These are phyloP conservation scores for Amphiduros pacificus DNA, from an alignment of 2,888 invertebrate species.

Conservation along the genomic window DNA sequence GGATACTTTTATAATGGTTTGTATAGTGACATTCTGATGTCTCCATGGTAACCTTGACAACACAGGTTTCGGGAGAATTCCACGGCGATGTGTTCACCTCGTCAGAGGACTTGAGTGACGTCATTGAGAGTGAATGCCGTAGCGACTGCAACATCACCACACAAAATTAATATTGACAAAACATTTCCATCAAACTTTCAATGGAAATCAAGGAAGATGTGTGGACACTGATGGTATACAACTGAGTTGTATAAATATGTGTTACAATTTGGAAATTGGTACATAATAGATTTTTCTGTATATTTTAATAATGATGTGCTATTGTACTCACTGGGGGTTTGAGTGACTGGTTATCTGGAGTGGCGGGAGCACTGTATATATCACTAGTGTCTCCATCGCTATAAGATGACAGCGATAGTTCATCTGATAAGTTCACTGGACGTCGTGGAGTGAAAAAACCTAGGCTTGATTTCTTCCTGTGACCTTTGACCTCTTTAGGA, in stretches of 20 bases:
- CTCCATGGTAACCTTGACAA: constrained; percentile 29
- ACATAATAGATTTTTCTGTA: too few species aligned
- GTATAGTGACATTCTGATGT: constrained; percentile 23
- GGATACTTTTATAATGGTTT: constrained; percentile 29
- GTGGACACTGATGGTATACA: too few species aligned
- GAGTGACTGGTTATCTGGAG: constrained; percentile 1
- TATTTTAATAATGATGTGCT: too few species aligned
- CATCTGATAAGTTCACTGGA: constrained; percentile 14
- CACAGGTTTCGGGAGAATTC: constrained; percentile 22
- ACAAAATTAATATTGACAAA: too few species aligned
- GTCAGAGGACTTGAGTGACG: constrained; percentile 19
- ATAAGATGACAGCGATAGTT: constrained; percentile 1
- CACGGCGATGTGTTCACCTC: constrained; percentile 18
- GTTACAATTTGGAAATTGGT: too few species aligned
- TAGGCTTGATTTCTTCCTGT: constrained; percentile 30
- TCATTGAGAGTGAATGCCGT: constrained; percentile 27
- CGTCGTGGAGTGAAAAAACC: constrained; percentile 29
- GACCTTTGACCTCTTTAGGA: constrained; percentile 27
- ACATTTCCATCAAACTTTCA: too few species aligned
- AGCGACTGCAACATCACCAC: constrained; percentile 5
- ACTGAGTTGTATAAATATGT: too few species aligned
- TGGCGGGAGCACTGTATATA: constrained; percentile 17
- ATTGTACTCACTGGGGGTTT: constrained; percentile 5
- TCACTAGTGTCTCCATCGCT: constrained; percentile 2
- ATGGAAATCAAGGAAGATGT: too few species aligned